Evolutionary conservation across 2,797 vertebrate species (phyloP).

Genomic region (Thalassophryne amazonica): DNA sequence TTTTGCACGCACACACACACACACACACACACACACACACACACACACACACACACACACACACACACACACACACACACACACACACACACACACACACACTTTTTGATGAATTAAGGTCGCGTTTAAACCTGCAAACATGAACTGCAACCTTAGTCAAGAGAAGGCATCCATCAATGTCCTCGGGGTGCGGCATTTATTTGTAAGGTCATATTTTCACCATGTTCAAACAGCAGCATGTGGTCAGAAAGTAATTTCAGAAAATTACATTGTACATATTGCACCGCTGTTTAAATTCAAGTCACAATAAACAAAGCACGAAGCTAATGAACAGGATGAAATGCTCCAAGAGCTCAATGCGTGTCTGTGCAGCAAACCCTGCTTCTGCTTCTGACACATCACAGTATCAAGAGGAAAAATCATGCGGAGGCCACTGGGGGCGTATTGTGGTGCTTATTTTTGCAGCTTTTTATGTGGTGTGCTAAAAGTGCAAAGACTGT

Average conservation of each 20-base stretch:
- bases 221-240: conserved; percentile 30
- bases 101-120: conserved; percentile 47
- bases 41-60: conserved; percentile 12
- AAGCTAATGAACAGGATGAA: conserved; percentile 4
- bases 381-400: conserved; percentile 18
- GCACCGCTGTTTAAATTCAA: conserved; percentile 37
- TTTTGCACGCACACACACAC: conserved; percentile 28
- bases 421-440: conserved; percentile 13
- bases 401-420: conserved; percentile 7
- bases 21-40: conserved; percentile 18
- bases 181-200: conserved; percentile 15
- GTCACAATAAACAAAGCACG: not conserved
- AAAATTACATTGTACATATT: conserved; percentile 32
- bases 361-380: not conserved
- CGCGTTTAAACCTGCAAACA: conserved; percentile 25
- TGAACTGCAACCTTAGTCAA: conserved; percentile 40
- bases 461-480: conserved; percentile 36
- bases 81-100: conserved; percentile 12
- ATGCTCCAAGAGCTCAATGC: not conserved
- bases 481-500: conserved; percentile 38
- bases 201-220: conserved; percentile 39
- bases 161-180: conserved; percentile 16
- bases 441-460: conserved; percentile 26
- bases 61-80: conserved; percentile 6
- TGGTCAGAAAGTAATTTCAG: conserved; percentile 29